phyloP scores from a whole-genome alignment of 2,797 vertebrate species.

The Gymnopithys bicolor region DNA sequence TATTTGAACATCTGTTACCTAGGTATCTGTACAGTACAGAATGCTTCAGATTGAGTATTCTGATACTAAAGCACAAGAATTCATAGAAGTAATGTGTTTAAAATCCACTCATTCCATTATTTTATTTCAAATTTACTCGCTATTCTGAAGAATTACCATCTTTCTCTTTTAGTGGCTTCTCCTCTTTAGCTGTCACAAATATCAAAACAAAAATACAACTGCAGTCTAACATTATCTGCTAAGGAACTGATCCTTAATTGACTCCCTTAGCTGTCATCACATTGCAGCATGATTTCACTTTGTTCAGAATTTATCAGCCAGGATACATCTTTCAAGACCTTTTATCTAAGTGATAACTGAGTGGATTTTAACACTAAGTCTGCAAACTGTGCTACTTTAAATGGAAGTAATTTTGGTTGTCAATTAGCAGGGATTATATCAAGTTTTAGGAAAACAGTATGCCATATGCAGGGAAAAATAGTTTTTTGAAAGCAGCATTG shows the following conservation, averaged over 20 bases:
- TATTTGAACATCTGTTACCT: neutral
- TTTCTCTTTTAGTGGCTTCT: neutral
- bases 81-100: neutral
- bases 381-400: neutral
- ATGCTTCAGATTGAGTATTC: neutral
- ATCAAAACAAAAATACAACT: neutral
- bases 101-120: neutral
- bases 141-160: neutral
- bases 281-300: neutral
- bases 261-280: neutral
- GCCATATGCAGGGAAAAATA: neutral
- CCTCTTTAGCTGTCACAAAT: neutral
- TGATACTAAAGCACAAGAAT: neutral
- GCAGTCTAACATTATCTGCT: neutral
- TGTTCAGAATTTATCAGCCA: neutral
- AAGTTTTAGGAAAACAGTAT: neutral
- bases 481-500: neutral
- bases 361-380: neutral
- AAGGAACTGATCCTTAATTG: neutral
- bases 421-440: neutral
- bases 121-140: neutral
- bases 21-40: neutral
- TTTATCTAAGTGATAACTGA: neutral
- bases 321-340: neutral
- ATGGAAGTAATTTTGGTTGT: neutral